Evolutionary conservation across 1,140 invertebrate species (phyloP).

Genomic region (Holcopasites calliopsidis): DNA sequence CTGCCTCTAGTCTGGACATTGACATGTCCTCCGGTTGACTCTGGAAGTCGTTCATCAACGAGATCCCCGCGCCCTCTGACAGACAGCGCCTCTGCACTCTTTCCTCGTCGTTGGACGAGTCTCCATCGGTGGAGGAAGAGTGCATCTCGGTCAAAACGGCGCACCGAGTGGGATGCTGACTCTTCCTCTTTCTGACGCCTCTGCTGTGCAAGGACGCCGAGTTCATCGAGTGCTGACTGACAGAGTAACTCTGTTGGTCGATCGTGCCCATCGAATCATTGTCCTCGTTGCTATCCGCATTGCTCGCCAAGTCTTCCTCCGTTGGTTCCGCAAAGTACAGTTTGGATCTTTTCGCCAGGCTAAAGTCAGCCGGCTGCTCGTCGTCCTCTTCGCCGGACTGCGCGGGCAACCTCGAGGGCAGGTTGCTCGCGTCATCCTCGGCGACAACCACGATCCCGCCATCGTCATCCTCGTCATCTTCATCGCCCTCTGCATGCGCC

Average conservation of each 20-base stretch:
- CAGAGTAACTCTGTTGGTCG: slow-evolving; percentile 69
- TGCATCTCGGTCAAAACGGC: slow-evolving; percentile 82
- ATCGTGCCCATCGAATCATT: slow-evolving; percentile 80
- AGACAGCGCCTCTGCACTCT: slow-evolving; percentile 42
- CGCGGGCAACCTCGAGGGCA: slow-evolving; percentile 63
- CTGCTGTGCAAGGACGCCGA: slow-evolving; percentile 70
- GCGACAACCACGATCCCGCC: slow-evolving; percentile 76
- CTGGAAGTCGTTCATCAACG: slow-evolving; percentile 73
- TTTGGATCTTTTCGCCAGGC: slow-evolving; percentile 83
- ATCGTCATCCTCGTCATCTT: slow-evolving; percentile 84
- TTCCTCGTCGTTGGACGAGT: slow-evolving; percentile 83
- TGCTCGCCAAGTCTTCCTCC: slow-evolving; percentile 84
- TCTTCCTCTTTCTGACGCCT: slow-evolving; percentile 90
- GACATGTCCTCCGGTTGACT: slow-evolving; percentile 83
- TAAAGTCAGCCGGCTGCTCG: slow-evolving; percentile 85
- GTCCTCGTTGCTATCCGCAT: slow-evolving; percentile 87
- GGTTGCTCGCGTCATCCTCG: slow-evolving; percentile 65
- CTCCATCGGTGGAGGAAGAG: slow-evolving; percentile 83
- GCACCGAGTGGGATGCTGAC: slow-evolving; percentile 93
- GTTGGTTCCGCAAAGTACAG: slow-evolving; percentile 82
- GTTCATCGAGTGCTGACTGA: slow-evolving; percentile 65
- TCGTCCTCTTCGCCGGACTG: slow-evolving; percentile 68
- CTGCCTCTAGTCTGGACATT: slow-evolving; percentile 76
- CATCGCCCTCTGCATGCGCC: slow-evolving; percentile 64
- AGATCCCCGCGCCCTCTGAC: slow-evolving; percentile 20